phyloP scores from a whole-genome alignment of 2,797 vertebrate species.

The Sebastes dallii region DNA sequence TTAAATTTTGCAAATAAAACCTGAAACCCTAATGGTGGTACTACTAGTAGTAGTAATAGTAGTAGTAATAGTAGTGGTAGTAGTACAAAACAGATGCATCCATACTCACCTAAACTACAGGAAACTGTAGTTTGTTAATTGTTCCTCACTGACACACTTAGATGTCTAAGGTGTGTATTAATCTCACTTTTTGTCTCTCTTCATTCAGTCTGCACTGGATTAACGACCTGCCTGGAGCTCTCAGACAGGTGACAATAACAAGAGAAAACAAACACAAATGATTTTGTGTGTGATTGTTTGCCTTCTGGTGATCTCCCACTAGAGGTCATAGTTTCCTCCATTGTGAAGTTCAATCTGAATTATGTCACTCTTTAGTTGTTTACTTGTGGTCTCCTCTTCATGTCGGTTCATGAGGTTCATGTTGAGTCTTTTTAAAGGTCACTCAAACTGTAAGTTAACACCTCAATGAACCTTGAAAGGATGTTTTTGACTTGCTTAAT shows the following conservation, averaged over 20 bases:
- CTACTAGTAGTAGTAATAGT: background rate
- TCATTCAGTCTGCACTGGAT: conserved; percentile 93
- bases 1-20: background rate
- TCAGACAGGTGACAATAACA: conserved; percentile 85
- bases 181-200: background rate
- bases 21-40: background rate
- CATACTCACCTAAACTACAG: background rate
- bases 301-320: background rate
- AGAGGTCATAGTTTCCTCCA: background rate
- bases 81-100: background rate
- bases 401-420: accelerated
- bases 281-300: too few species aligned
- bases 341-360: background rate
- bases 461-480: background rate
- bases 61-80: background rate
- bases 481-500: background rate
- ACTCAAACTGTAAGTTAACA: too few species aligned
- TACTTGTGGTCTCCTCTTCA: background rate
- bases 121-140: background rate
- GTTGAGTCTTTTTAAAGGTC: background rate
- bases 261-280: background rate
- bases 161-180: background rate
- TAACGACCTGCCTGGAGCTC: conserved; percentile 93
- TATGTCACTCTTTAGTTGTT: too few species aligned
- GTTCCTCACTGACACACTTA: background rate